Base-by-base conservation (phyloP, 2,797 vertebrate genomes). In the Sphenodon punctatus region DNA sequence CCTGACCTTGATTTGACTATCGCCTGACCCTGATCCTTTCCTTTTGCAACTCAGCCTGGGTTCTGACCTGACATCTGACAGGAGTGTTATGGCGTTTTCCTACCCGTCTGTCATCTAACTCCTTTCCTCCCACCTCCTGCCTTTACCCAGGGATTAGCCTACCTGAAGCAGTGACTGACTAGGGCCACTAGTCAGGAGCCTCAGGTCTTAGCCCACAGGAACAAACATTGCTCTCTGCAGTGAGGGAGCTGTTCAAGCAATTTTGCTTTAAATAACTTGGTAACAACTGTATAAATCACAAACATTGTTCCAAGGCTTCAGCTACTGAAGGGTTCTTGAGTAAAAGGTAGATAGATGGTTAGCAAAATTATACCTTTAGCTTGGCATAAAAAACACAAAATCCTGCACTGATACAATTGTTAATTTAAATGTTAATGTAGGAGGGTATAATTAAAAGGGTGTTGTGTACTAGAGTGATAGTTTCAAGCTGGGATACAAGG, bases 381-480 rank as follows among this genome's bases (percentile, higher is more conserved):
- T 55, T 86, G 75, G 75, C 55, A 43, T 78, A 60, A 69, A 38
- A 8, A 22, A 59, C 39, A 27, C 8, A 12, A 65, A 17, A 41
- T 32, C 27, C 27, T 30, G 56, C 64, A 25, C 39, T 2, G 42
- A 14, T 59, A 34, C 25, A 10, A 56, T 67, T 81, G 22, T 41
- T 11, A 30, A 27, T 0, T 1, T 32, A 22, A 56, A 51, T 64
- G 49, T 36, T 53, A 5, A 17, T n/a, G 55, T 36, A 5, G 68
- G 77, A 80, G 42, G 80, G 43, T 75, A 6, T 60, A 71, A 84
- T 82, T 86, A 78, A 43, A 39, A 59, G 59, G 56, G n/a, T 19
- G 10, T 61, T 71, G 72, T 53, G 49, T 45, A 8, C 59, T 5
- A 12, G n/a, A n/a, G 38, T 0, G 0, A 8, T 13, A n/a, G 25